Conservation (phyloP, 2,888 invertebrate genomes). For the Hirtodrosophila histrioides region DNA sequence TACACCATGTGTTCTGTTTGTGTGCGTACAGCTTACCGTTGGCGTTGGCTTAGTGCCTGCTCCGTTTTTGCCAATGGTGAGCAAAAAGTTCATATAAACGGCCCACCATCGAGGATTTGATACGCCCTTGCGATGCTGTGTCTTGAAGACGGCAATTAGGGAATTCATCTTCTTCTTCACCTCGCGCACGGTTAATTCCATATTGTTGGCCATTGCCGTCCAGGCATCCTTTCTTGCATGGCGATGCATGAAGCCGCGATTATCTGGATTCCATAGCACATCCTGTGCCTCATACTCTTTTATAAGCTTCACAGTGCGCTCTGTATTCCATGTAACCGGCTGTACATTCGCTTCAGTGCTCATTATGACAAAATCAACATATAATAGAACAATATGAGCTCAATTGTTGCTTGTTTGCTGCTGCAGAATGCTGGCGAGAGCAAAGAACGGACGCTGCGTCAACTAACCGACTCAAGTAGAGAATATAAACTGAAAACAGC, state of each 20-base stretch:
- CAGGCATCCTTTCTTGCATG: conserved; percentile 14
- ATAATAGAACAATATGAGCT: too few relatives aligned
- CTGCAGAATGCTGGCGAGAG: background rate
- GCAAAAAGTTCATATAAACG: conserved; percentile 21
- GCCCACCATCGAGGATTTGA: conserved; percentile 25
- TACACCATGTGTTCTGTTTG: background rate
- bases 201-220: conserved; percentile 11
- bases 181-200: conserved; percentile 5
- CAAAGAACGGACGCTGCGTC: conserved; percentile 8
- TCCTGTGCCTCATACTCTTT: conserved; percentile 10
- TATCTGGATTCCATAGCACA: conserved; percentile 17
- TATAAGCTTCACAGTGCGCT: conserved; percentile 15
- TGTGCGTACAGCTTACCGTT: conserved; percentile 3
- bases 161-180: conserved; percentile 25
- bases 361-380: background rate
- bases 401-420: background rate
- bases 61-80: background rate
- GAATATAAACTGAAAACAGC: conserved; percentile 15
- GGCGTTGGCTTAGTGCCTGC: background rate
- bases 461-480: conserved; percentile 15
- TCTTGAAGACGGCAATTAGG: conserved; percentile 16
- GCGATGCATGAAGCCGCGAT: conserved; percentile 11
- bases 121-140: conserved; percentile 23
- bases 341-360: too few relatives aligned
- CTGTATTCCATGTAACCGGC: conserved; percentile 10